These are phyloP conservation scores for Metellina segmentata DNA, from an alignment of 2,888 invertebrate species.

Conservation along the genomic window DNA sequence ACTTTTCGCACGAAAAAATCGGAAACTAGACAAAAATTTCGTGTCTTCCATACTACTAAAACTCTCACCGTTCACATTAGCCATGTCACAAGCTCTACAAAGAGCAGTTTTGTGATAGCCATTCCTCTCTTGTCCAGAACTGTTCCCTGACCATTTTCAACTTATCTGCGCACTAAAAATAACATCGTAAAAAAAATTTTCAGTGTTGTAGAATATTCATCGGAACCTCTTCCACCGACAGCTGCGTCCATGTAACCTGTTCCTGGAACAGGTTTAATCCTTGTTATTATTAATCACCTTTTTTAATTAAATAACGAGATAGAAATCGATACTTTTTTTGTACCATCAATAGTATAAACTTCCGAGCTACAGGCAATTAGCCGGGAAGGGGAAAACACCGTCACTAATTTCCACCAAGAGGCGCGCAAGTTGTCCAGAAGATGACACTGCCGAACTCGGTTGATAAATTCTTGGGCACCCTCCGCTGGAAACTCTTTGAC, in stretches of 20 bases:
- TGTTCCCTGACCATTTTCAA: too few species aligned
- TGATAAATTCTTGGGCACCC: neutral
- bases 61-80: too few species aligned
- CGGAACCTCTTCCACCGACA: neutral
- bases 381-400: neutral
- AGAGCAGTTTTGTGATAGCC: too few species aligned
- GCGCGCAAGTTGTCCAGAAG: neutral
- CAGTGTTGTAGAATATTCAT: too few species aligned
- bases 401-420: neutral
- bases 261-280: neutral
- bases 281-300: neutral
- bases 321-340: conserved; percentile 1
- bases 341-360: neutral
- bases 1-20: too few species aligned
- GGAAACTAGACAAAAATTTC: too few species aligned
- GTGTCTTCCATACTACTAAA: too few species aligned
- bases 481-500: neutral
- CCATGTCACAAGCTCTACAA: too few species aligned
- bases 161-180: too few species aligned
- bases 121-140: too few species aligned
- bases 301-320: conserved; percentile 1
- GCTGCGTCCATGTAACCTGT: neutral
- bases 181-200: too few species aligned
- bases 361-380: neutral
- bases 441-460: neutral